Evolutionary conservation across 2,113 vertebrate genomes (phyloP), one percentile per base, ranked within the genome.

Genomic region (Neolamprologus hecqui): DNA sequence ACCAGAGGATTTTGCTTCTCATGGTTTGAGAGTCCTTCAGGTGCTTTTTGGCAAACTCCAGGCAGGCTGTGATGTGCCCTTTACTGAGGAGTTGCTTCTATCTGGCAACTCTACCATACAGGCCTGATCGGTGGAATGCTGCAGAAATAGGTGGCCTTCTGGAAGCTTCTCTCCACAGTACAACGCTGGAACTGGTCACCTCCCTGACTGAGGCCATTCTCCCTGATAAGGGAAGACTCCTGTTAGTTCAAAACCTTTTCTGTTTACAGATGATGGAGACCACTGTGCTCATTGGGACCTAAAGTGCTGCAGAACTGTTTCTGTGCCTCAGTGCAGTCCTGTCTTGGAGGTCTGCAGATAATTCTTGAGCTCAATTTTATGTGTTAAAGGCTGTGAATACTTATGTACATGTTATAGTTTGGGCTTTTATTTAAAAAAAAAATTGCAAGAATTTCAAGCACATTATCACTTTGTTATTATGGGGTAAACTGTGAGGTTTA

Each of bases 141-240:
- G 60, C 60, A 37, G 33, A 65, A 65, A 37, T 37, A 37, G 33
- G 19, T 65, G 60, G 33, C 33, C 60, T 65, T 65, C 33, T 65
- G 19, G 11, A 65, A 65, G 60, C 10, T 65, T 57, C 54, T 57
- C 9, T 63, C 10, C 33, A 65, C 60, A 65, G 60, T 21, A 37
- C 10, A 37, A 65, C 0, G 0, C 60, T 65, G 33, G 60, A 65
- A 65, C 60, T 65, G 19, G 33, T 65, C 60, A 65, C 60, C 10
- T 65, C 60, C 17, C 31, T 37, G 31, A 65, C 17, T 65, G 6
- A 65, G 19, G 60, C 60, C 33, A n/a, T 65, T 65, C 19, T 65
- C 33, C 33, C 10, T 37, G 19, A 37, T 65, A 7, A 37, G 33
- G 28, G 28, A 65, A 37, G 33, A 65, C 4, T 65, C 60, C 33